A percentile compares a stretch with the other conserved stretches of the same genome.
These are phyloP conservation scores for Nymphalis io DNA, from an alignment of 1,140 invertebrate genomes.

Conservation along the genomic window DNA sequence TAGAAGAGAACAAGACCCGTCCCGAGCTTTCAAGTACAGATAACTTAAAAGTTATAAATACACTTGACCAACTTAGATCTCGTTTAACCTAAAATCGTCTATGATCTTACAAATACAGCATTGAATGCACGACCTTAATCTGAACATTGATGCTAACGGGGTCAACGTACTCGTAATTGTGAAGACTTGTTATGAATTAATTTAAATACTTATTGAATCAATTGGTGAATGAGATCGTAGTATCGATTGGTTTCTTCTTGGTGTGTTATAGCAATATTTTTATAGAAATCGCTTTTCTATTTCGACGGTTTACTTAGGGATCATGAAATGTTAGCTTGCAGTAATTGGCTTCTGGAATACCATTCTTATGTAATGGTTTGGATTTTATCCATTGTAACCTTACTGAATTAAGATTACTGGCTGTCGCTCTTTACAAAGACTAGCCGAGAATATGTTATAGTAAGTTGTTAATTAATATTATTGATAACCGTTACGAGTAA, in stretches of 20 bases:
- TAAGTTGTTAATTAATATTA: too few relatives aligned
- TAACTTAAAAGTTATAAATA: not conserved
- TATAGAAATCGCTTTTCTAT: not conserved
- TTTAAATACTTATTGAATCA: constrained; percentile 9
- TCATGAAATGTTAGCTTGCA: too few relatives aligned
- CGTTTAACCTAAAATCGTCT: not conserved
- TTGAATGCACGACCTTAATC: not conserved
- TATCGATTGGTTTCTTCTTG: not conserved
- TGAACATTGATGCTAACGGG: not conserved
- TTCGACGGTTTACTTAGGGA: not conserved
- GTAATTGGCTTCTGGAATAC: too few relatives aligned
- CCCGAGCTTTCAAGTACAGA: too few relatives aligned
- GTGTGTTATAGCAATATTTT: not conserved
- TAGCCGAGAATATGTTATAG: too few relatives aligned
- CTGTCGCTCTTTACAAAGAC: too few relatives aligned
- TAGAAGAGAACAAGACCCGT: too few relatives aligned
- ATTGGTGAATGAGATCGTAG: constrained; percentile 1
- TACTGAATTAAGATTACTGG: too few relatives aligned
- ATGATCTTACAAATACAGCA: not conserved
- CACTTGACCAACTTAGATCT: constrained; percentile 1
- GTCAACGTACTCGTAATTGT: constrained; percentile 5
- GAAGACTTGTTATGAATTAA: constrained; percentile 5
- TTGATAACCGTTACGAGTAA: too few relatives aligned
- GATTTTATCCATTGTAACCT: too few relatives aligned
- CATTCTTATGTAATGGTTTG: too few relatives aligned